Percentiles rank a stretch among this genome's conserved stretches.
Conservation (phyloP, 2,888 invertebrate species). For the Charanyca ferruginea region DNA sequence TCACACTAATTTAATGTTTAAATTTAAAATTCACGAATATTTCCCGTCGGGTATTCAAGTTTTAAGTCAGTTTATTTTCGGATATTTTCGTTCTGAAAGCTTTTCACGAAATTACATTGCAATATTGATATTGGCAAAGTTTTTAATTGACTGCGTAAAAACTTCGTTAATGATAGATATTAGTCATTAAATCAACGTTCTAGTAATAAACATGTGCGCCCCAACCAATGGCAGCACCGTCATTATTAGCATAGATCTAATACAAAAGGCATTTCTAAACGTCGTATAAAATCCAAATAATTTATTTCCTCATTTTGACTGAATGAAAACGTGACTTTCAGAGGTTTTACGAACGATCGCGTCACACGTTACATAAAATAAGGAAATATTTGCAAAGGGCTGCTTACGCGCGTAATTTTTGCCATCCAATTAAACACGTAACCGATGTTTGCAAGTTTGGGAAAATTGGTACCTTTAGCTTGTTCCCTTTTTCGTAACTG, state of each 20-base stretch:
- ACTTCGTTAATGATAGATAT: neutral
- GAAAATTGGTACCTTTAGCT: neutral
- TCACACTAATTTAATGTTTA: slow-evolving; percentile 29
- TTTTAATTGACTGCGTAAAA: neutral
- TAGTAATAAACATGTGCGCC: slow-evolving; percentile 2
- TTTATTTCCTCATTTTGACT: slow-evolving; percentile 25
- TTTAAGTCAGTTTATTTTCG: slow-evolving; percentile 1
- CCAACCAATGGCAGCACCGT: neutral
- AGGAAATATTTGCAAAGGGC: slow-evolving; percentile 2
- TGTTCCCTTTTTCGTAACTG: neutral
- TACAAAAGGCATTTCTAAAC: slow-evolving; percentile 13
- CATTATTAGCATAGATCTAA: neutral
- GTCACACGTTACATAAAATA: slow-evolving; percentile 13
- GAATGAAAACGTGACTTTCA: slow-evolving; percentile 57
- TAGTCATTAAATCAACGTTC: neutral
- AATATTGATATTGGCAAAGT: neutral
- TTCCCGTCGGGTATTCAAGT: neutral
- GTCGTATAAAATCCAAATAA: slow-evolving; percentile 20
- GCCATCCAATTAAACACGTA: slow-evolving; percentile 30
- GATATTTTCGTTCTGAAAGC: neutral
- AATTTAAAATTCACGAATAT: slow-evolving; percentile 21
- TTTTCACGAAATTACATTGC: neutral
- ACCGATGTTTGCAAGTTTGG: neutral
- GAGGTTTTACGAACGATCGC: slow-evolving; percentile 23
- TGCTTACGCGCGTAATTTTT: slow-evolving; percentile 24